Percentiles rank a stretch among this genome's conserved stretches.
Evolutionary conservation across 1,140 invertebrate genomes (phyloP).

Genomic region (Orussus abietinus): DNA sequence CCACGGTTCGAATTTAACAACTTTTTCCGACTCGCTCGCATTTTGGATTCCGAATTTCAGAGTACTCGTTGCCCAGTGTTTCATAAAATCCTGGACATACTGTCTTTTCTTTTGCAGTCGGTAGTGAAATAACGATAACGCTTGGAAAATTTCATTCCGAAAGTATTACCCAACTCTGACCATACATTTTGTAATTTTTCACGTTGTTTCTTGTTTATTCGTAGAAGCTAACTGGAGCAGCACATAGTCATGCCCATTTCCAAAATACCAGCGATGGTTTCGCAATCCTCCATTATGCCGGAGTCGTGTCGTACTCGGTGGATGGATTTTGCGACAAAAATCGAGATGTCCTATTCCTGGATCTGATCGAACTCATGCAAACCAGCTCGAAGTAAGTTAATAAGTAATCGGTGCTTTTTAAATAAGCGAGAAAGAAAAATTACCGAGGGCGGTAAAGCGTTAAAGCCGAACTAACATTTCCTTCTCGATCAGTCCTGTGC

Average conservation of each 20-base stretch:
- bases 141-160: neutral
- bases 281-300: constrained; percentile 71
- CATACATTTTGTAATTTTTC: constrained; percentile 24
- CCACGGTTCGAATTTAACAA: too few species aligned
- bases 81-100: too few species aligned
- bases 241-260: constrained; percentile 62
- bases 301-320: constrained; percentile 66
- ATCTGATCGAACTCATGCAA: constrained; percentile 73
- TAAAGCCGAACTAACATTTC: neutral
- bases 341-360: constrained; percentile 69
- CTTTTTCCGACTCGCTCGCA: neutral
- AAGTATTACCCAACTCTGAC: too few species aligned
- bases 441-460: neutral
- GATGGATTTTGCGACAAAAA: constrained; percentile 77
- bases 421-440: neutral
- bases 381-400: constrained; percentile 62
- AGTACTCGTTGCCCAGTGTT: too few species aligned
- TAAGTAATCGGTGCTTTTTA: neutral
- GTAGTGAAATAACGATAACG: too few species aligned
- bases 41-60: too few species aligned
- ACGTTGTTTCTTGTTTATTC: too few species aligned
- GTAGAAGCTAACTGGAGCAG: constrained; percentile 60
- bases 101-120: too few species aligned
- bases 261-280: constrained; percentile 61
- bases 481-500: constrained; percentile 55